Percentiles rank a stretch among this genome's conserved stretches.
Conservation (phyloP, 23 tunicate species). For the Phallusia fumigata region DNA sequence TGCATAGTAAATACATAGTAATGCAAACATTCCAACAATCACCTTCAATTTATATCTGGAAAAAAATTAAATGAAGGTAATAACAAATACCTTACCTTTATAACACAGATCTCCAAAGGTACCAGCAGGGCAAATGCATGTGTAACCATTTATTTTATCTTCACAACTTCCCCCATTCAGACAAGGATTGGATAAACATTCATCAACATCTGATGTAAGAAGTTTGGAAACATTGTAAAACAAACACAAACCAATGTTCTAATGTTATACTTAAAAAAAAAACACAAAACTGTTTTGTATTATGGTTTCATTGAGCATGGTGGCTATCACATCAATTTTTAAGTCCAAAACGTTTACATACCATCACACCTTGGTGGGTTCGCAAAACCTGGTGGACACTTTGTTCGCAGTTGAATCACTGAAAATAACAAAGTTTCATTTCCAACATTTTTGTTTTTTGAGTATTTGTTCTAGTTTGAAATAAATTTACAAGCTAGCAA, state of each 20-base stretch:
- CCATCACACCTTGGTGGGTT: slow-evolving; percentile 12
- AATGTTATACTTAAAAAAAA: too few relatives aligned
- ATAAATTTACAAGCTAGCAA: too few relatives aligned
- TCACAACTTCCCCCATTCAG: background rate
- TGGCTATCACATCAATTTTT: too few relatives aligned
- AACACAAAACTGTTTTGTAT: too few relatives aligned
- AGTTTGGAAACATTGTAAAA: too few relatives aligned
- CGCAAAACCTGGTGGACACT: background rate
- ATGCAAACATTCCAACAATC: too few relatives aligned
- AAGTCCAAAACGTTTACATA: background rate
- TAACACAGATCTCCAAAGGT: slow-evolving; percentile 1
- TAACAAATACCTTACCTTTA: background rate
- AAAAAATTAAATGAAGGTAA: too few relatives aligned
- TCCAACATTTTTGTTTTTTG: background rate
- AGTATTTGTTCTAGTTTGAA: too few relatives aligned
- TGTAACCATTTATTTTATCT: background rate
- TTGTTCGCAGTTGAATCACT: background rate
- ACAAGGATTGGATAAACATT: background rate
- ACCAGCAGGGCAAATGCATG: background rate
- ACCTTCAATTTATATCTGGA: too few relatives aligned
- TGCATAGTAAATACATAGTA: too few relatives aligned
- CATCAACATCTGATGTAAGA: background rate
- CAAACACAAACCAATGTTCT: too few relatives aligned
- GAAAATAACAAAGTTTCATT: background rate
- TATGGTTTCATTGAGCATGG: too few relatives aligned